Evolutionary conservation across 2,797 vertebrate genomes (phyloP), one percentile per base, ranked within the genome.

Genomic region (Cyclura pinguis): DNA sequence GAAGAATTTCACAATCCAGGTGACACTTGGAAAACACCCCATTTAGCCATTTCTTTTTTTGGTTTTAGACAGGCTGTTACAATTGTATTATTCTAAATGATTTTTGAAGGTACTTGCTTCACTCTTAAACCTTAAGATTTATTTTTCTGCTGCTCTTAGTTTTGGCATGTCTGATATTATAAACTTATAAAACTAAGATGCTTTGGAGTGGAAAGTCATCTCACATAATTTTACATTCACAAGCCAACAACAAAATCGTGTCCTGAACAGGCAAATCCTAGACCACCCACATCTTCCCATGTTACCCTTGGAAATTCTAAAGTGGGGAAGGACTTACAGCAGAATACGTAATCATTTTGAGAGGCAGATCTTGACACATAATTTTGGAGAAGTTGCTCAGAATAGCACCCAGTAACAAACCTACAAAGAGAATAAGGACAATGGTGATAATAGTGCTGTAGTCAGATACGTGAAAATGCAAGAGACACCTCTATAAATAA

Each of bases 291-390:
- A 42, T 67, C 24, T 76, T 87, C 57, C 10, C 1, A 5, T 32
- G 13, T 22, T 22, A 52, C 27, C 35, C 64, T 72, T 80, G 82
- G 80, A 55, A 7, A 59, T 57, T n/a, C 3, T 80, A 84, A 82
- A 69, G 9, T 42, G 38, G 20, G n/a, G 62, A 24, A 35, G 67
- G 24, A 95, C 98, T 98, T 95, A 98, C 98, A 86, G 98, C 98
- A 2, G 98, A 98, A 94, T 98, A 98, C 96, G 98, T 97, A 38
- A 98, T 96, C 97, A 98, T 97, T 95, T 97, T 98, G 76, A 98
- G 97, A 27, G 96, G 59, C 88, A 97, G 97, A 32, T 97, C 96
- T 92, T 96, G 94, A 92, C 97, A 96, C 85, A 97, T 91, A 27
- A 95, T 96, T 84, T 95, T 96, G 32, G 98, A 97, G 96, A 98